Base-by-base conservation (phyloP, 2,797 vertebrate species). In the Pelobates cultripes region DNA sequence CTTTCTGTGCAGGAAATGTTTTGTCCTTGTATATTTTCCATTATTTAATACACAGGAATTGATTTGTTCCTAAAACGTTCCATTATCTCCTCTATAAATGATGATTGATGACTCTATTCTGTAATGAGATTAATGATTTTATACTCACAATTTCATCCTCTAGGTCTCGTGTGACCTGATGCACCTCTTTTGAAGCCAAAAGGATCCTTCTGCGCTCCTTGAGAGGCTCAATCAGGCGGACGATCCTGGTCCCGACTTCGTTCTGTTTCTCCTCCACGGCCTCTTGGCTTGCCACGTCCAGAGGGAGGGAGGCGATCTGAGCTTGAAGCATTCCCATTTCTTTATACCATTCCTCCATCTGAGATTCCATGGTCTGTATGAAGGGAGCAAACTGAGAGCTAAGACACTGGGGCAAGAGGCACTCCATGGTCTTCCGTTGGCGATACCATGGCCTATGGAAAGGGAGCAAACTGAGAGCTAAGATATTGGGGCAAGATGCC, bases 101-200 rank as follows among this genome's bases (percentile, higher is more conserved):
- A 28, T 1, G 28, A 28, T 28, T 28, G 28, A 28, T 28, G 28
- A 28, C 28, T 28, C 28, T 28, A 28, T 28, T 28, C 28, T 28
- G 28, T 28, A 1, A 28, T 28, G 28, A 28, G 28, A 28, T 28
- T 28, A 28, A 28, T 28, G 28, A 28, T 28, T 28, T 28, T 43
- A n/a, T 61, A 90, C 97, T 96, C 90, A 98, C 97, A 64, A 97
- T 93, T 90, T 98, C 97, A 0, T 98, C 97, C 85, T 99, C 96
- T 86, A 99, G 91, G 91, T 98, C 97, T 28, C 96, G 95, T 61
- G 93, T 94, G 41, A 98, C 95, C 89, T 98, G 97, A 47, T 97
- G 97, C 41, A 98, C 92, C 85, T 99, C 97, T 85, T 98, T 99
- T 12, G 96, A 95, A 0, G 97, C 97, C 84, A 99, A 88, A 47